phyloP scores from a whole-genome alignment of 2,797 vertebrate species.

The Helarctos malayanus region DNA sequence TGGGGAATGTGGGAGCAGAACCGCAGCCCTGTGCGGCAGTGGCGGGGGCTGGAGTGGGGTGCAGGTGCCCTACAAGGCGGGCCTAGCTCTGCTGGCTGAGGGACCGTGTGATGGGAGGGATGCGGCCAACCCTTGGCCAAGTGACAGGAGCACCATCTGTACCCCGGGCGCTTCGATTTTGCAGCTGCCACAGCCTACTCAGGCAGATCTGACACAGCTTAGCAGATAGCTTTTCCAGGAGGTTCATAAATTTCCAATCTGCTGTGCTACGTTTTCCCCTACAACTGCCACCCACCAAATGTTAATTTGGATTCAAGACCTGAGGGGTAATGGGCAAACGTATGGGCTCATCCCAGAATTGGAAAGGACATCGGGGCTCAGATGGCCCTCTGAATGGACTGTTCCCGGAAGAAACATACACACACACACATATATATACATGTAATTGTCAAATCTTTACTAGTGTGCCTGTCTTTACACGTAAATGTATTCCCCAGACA shows the following conservation, averaged over 20 bases:
- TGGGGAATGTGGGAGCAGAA: not conserved
- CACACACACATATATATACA: not conserved
- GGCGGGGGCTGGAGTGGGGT: not conserved
- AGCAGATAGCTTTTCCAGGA: constrained; percentile 79
- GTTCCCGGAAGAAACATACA: not conserved
- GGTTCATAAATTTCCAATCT: constrained; percentile 78
- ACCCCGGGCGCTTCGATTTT: not conserved
- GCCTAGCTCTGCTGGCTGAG: not conserved
- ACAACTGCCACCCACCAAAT: constrained; percentile 58
- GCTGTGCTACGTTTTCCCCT: constrained; percentile 56
- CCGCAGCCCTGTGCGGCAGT: not conserved
- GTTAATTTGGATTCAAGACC: constrained; percentile 65
- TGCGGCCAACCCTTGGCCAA: constrained; percentile 48
- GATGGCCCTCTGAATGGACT: not conserved
- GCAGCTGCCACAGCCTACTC: constrained; percentile 73
- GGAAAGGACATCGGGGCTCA: constrained; percentile 56
- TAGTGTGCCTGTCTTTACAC: not conserved
- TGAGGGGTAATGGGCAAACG: constrained; percentile 17
- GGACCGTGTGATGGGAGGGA: not conserved
- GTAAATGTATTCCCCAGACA: not conserved
- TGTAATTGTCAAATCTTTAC: not conserved
- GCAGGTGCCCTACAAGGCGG: not conserved
- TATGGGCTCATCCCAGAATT: constrained; percentile 1
- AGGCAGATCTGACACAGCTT: constrained; percentile 74
- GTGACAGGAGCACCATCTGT: constrained; percentile 74